Percentiles rank a stretch among this genome's conserved stretches.
phyloP scores from a whole-genome alignment of 2,797 vertebrate species.

The Sphenodon punctatus region DNA sequence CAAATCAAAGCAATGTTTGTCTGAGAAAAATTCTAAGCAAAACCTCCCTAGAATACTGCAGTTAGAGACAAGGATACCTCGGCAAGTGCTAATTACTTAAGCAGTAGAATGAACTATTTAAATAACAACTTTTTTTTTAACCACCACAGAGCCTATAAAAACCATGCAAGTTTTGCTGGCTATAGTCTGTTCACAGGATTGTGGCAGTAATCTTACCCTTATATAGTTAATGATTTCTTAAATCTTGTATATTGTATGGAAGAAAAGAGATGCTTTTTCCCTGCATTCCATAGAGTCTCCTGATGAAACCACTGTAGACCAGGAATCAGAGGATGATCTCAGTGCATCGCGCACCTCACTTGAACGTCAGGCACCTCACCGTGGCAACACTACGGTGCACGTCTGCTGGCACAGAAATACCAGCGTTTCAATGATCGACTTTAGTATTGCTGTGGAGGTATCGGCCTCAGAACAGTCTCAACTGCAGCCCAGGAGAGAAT shows the following conservation, averaged over 20 bases:
- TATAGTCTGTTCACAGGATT: background rate
- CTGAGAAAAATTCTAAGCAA: slow-evolving; percentile 27
- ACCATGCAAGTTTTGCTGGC: slow-evolving; percentile 5
- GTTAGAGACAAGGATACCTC: background rate
- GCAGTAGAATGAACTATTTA: too few relatives aligned
- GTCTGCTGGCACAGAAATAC: slow-evolving; percentile 99
- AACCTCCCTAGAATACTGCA: background rate
- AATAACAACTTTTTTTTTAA: background rate
- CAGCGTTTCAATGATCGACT: slow-evolving; percentile 99
- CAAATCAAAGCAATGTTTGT: background rate
- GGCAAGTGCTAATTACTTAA: too few relatives aligned
- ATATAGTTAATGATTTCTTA: slow-evolving; percentile 48
- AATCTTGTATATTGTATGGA: slow-evolving; percentile 58
- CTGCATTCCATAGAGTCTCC: slow-evolving; percentile 88
- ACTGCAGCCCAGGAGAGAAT: slow-evolving; percentile 49
- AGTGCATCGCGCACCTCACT: slow-evolving; percentile 85
- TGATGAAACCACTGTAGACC: slow-evolving; percentile 87
- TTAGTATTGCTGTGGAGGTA: slow-evolving; percentile 98
- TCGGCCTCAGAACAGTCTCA: slow-evolving; percentile 65
- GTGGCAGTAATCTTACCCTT: background rate
- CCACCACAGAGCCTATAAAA: background rate
- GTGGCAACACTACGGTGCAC: slow-evolving; percentile 98
- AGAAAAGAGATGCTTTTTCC: slow-evolving; percentile 52
- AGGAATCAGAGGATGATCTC: slow-evolving; percentile 95
- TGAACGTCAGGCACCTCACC: slow-evolving; percentile 90